Conservation (phyloP, 1,140 invertebrate species). For the Branchinecta lynchi region DNA sequence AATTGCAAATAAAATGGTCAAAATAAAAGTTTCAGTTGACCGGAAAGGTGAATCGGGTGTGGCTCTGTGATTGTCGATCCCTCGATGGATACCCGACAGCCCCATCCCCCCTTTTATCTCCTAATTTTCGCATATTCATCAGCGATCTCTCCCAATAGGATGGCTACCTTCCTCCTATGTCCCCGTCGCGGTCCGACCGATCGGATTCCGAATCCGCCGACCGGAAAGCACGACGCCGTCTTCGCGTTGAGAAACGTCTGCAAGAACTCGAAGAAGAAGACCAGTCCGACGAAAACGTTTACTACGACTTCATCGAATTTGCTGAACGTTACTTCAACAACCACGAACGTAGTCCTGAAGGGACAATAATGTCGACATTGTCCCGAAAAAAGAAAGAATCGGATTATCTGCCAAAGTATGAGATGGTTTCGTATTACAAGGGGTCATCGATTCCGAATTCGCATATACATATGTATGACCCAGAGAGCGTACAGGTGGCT, state of each 20-base stretch:
- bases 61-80: too few relatives aligned
- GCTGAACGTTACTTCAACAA: slow-evolving; percentile 84
- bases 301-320: slow-evolving; percentile 78
- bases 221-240: slow-evolving; percentile 56
- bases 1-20: too few relatives aligned
- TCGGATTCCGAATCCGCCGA: slow-evolving; percentile 34
- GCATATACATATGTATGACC: slow-evolving; percentile 87
- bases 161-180: background rate
- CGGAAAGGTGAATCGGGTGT: too few relatives aligned
- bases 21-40: too few relatives aligned
- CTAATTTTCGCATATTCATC: too few relatives aligned
- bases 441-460: slow-evolving; percentile 76
- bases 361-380: slow-evolving; percentile 71
- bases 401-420: slow-evolving; percentile 68
- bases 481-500: slow-evolving; percentile 76
- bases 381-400: slow-evolving; percentile 39
- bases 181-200: background rate
- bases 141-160: background rate
- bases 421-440: slow-evolving; percentile 82
- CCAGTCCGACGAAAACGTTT: slow-evolving; percentile 29
- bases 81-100: too few relatives aligned
- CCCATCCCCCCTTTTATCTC: too few relatives aligned
- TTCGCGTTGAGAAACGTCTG: slow-evolving; percentile 65
- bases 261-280: slow-evolving; percentile 46
- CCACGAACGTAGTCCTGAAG: slow-evolving; percentile 67